Evolutionary conservation across 1,140 invertebrate species (phyloP).

Genomic region (Adoxophyes honmai): DNA sequence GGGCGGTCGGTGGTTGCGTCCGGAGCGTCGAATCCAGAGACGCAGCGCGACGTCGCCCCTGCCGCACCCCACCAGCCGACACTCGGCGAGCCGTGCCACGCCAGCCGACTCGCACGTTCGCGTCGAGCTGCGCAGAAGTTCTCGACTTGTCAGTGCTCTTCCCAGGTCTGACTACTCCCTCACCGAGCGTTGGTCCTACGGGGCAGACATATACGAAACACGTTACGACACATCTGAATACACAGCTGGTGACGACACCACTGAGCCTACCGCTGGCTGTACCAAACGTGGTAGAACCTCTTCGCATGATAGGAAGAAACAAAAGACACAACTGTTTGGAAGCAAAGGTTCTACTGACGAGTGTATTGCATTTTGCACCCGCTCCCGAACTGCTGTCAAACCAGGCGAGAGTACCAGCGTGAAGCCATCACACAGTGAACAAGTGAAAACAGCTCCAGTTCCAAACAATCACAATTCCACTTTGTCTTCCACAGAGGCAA

Average conservation of each 20-base stretch:
- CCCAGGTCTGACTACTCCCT: constrained; percentile 67
- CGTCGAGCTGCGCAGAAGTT: constrained; percentile 59
- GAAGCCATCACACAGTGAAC: constrained; percentile 43
- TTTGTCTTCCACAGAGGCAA: constrained; percentile 33
- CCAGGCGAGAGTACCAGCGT: constrained; percentile 66
- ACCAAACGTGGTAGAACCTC: constrained; percentile 54
- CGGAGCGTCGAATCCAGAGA: constrained; percentile 63
- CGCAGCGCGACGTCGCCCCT: constrained; percentile 56
- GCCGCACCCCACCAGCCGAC: constrained; percentile 50
- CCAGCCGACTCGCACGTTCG: constrained; percentile 21
- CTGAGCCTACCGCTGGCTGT: constrained; percentile 34
- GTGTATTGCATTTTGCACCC: constrained; percentile 68
- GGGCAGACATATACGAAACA: constrained; percentile 69
- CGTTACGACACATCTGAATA: constrained; percentile 58
- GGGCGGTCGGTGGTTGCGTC: constrained; percentile 72
- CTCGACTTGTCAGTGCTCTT: constrained; percentile 55
- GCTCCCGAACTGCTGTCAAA: constrained; percentile 71
- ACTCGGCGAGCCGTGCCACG: constrained; percentile 37
- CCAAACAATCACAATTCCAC: constrained; percentile 39
- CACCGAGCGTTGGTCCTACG: constrained; percentile 70
- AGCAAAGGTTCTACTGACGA: constrained; percentile 45
- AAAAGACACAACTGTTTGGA: constrained; percentile 45
- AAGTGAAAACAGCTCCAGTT: constrained; percentile 33
- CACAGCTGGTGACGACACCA: constrained; percentile 47
- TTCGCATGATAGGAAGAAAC: constrained; percentile 67